Evolutionary conservation across 2,113 vertebrate species (phyloP).

Genomic region (Paratilapia polleni): DNA sequence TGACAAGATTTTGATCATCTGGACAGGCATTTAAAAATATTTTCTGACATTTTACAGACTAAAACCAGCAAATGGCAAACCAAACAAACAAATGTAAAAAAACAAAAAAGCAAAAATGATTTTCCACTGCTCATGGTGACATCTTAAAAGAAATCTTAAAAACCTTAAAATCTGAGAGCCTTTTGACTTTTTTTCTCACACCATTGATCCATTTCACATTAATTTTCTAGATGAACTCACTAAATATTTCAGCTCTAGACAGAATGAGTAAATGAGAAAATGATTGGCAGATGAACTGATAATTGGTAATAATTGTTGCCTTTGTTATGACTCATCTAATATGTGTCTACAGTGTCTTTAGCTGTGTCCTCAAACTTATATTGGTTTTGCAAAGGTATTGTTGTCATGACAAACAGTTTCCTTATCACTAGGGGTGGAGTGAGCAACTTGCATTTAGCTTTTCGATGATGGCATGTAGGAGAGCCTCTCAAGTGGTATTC

Average conservation of each 20-base stretch:
- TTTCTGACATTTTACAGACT: background rate
- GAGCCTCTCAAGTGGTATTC: slow-evolving; percentile 22
- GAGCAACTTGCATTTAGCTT: background rate
- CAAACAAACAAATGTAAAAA: background rate
- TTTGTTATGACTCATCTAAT: background rate
- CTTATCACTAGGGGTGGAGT: slow-evolving; percentile 7
- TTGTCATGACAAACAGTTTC: slow-evolving; percentile 25
- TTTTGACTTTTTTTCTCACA: background rate
- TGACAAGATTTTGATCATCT: background rate
- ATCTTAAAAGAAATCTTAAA: background rate
- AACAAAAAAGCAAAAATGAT: background rate
- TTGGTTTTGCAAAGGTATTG: background rate
- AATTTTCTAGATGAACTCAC: background rate
- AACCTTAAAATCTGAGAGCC: background rate
- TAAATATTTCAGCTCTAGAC: background rate
- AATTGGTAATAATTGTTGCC: background rate
- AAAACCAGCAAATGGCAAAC: background rate
- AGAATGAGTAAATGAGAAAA: background rate
- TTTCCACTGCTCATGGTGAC: background rate
- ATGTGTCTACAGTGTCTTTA: background rate
- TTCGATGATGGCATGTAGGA: background rate
- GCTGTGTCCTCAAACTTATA: background rate
- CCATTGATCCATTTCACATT: background rate
- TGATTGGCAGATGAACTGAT: background rate
- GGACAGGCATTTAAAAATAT: background rate